Evolutionary conservation across 2,113 vertebrate genomes (phyloP).

Genomic region (Trichechus manatus): DNA sequence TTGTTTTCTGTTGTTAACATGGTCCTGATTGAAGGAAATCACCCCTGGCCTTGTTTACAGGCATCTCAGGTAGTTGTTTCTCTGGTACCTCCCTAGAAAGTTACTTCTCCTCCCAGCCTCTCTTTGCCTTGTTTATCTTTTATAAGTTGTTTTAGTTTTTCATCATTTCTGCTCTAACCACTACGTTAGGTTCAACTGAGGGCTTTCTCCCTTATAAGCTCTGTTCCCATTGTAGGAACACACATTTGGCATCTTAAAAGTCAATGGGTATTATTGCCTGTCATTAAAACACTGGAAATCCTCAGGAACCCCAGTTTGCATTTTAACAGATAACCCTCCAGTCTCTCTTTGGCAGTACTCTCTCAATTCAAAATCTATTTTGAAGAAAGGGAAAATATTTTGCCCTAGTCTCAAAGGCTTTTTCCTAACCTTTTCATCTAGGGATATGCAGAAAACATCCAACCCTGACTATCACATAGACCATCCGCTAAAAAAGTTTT

Average conservation of each 20-base stretch:
- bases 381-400: conserved; percentile 2
- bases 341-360: background rate
- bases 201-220: background rate
- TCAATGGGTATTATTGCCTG: background rate
- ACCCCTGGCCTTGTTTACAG: background rate
- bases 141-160: background rate
- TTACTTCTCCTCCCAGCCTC: background rate
- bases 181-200: background rate
- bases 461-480: background rate
- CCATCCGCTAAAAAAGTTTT: background rate
- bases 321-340: background rate
- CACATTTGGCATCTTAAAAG: background rate
- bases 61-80: background rate
- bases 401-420: conserved; percentile 26
- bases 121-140: background rate
- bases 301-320: background rate
- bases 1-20: background rate
- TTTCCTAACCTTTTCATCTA: background rate
- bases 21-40: background rate
- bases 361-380: conserved; percentile 10
- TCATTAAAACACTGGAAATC: background rate
- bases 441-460: background rate
- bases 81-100: background rate
- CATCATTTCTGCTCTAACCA: background rate
- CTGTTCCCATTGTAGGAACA: background rate